Percentiles rank a stretch among this genome's conserved stretches.
These are phyloP conservation scores for Halocynthia aurantium DNA, from an alignment of 23 tunicate genomes.

Conservation along the genomic window DNA sequence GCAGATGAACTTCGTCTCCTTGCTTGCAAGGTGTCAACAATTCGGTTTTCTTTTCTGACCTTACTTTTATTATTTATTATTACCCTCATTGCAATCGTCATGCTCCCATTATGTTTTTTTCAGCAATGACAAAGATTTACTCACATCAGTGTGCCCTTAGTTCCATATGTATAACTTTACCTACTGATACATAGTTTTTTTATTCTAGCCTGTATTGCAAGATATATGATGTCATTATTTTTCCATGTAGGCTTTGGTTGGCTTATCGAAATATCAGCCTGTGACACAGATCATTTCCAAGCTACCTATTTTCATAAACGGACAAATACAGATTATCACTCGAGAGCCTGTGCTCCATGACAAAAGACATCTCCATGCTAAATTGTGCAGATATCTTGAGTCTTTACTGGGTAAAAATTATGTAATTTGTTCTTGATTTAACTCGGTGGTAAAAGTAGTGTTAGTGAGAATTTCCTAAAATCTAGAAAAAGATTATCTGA, in stretches of 20 bases:
- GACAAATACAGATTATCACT: conserved; percentile 46
- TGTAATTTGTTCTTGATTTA: too few relatives aligned
- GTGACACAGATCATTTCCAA: conserved; percentile 71
- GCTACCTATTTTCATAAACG: conserved; percentile 60
- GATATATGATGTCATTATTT: background rate
- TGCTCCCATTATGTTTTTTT: background rate
- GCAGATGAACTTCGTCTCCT: conserved; percentile 61
- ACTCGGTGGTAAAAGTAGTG: too few relatives aligned
- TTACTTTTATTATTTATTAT: background rate
- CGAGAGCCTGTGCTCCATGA: conserved; percentile 72
- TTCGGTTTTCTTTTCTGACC: too few relatives aligned
- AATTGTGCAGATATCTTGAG: conserved; percentile 63
- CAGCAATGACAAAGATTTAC: too few relatives aligned
- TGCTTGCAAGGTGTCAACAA: conserved; percentile 44
- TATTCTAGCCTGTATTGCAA: too few relatives aligned
- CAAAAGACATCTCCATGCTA: conserved; percentile 37
- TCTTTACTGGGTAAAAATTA: conserved; percentile 34
- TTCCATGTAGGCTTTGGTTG: conserved; percentile 43
- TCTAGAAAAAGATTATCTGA: background rate
- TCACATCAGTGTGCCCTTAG: too few relatives aligned
- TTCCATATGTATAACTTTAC: too few relatives aligned
- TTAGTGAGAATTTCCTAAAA: background rate
- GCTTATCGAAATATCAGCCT: conserved; percentile 52
- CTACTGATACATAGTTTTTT: too few relatives aligned
- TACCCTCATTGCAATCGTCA: background rate